Percentiles rank a stretch among this genome's conserved stretches.
These are phyloP conservation scores for Onychostruthus taczanowskii DNA, from an alignment of 2,113 vertebrate species.

Conservation along the genomic window DNA sequence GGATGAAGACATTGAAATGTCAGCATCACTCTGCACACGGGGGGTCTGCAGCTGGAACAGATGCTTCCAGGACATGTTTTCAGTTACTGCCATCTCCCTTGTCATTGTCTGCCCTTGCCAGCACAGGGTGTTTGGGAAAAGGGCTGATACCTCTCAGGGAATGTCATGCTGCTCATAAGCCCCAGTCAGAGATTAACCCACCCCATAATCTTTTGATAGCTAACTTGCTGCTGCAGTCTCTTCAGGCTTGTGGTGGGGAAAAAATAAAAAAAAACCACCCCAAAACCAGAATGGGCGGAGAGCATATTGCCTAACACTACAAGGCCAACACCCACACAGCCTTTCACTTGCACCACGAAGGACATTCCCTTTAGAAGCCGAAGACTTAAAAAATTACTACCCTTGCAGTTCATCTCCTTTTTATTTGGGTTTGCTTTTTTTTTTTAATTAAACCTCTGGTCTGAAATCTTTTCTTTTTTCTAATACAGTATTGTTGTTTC, in stretches of 20 bases:
- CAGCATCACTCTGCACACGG: not conserved
- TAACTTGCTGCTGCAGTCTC: not conserved
- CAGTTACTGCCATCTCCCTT: not conserved
- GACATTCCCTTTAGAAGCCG: not conserved
- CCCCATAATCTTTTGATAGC: not conserved
- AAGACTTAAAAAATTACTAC: not conserved
- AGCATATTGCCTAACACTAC: not conserved
- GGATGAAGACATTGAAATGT: not conserved
- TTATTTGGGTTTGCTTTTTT: not conserved
- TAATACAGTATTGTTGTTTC: not conserved
- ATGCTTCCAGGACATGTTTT: not conserved
- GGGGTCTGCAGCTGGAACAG: not conserved
- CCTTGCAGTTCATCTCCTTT: not conserved
- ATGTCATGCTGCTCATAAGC: not conserved
- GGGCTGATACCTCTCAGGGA: not conserved
- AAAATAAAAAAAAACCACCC: accelerated
- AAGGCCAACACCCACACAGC: not conserved
- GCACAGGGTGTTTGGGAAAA: not conserved
- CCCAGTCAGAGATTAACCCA: not conserved
- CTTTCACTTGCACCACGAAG: not conserved
- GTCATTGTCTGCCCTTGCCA: not conserved
- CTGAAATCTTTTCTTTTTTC: not conserved
- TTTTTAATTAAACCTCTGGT: not conserved
- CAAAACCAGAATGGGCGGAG: not conserved
- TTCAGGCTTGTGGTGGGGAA: not conserved